These are phyloP conservation scores for Hydriomena furcata DNA, from an alignment of 2,888 invertebrate species.

Conservation along the genomic window DNA sequence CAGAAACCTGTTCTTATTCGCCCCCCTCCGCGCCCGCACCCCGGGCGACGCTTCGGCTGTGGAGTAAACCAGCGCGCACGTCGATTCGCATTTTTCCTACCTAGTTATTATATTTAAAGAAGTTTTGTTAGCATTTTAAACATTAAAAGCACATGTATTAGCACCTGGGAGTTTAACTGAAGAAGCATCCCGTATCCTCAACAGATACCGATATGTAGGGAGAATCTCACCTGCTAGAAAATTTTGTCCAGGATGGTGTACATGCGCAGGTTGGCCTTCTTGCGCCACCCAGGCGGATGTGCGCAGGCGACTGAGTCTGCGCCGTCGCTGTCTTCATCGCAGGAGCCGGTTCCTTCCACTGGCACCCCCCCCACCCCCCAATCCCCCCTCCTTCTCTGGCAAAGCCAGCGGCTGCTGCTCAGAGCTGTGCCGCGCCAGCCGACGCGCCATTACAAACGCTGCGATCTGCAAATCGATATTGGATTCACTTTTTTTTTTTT, in stretches of 20 bases:
- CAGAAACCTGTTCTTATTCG: no score
- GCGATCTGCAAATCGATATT: slow-evolving; percentile 51
- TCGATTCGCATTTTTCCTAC: no score
- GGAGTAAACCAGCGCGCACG: no score
- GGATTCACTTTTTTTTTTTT: no score
- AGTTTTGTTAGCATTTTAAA: no score
- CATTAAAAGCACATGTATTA: no score
- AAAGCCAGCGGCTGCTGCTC: slow-evolving; percentile 30
- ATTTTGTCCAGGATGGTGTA: slow-evolving; percentile 79
- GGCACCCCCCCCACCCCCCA: slow-evolving; percentile 34
- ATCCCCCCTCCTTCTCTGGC: slow-evolving; percentile 28
- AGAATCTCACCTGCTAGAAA: slow-evolving; percentile 72
- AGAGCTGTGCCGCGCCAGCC: slow-evolving; percentile 38
- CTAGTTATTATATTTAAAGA: no score
- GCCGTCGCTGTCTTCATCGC: slow-evolving; percentile 47
- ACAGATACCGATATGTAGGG: neutral
- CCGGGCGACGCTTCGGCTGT: no score
- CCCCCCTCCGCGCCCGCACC: no score
- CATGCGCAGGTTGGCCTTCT: slow-evolving; percentile 76
- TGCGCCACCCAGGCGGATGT: slow-evolving; percentile 67
- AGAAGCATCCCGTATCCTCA: no score
- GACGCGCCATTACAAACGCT: slow-evolving; percentile 69
- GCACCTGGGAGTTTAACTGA: no score
- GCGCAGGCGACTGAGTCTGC: slow-evolving; percentile 40
- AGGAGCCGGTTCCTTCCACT: slow-evolving; percentile 38